These are phyloP conservation scores for Chelonus insularis DNA, from an alignment of 1,140 invertebrate genomes.

Conservation along the genomic window DNA sequence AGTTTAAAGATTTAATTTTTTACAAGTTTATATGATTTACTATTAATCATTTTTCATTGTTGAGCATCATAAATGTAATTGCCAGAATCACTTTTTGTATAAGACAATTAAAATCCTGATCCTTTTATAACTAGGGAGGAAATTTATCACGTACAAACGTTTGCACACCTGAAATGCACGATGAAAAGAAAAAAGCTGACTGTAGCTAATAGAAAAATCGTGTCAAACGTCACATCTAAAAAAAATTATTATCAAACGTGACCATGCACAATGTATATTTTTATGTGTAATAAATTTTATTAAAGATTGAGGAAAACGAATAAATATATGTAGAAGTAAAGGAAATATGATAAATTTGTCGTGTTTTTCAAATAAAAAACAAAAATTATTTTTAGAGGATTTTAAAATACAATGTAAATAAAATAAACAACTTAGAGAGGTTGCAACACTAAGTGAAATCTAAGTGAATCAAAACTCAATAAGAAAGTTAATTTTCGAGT, in stretches of 20 bases:
- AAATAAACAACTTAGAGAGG: neutral
- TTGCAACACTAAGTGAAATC: neutral
- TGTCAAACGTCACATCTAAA: neutral
- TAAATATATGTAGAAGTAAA: too few relatives aligned
- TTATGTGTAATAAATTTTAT: too few relatives aligned
- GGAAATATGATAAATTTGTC: too few relatives aligned
- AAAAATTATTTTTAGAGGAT: too few relatives aligned
- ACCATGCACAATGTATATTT: neutral
- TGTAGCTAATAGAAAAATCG: neutral
- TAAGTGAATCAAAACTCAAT: neutral
- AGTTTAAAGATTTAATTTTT: too few relatives aligned
- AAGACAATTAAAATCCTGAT: too few relatives aligned
- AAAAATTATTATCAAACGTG: neutral
- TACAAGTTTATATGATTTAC: too few relatives aligned
- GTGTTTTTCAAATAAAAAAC: too few relatives aligned
- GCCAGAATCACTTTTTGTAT: too few relatives aligned
- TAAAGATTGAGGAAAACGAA: too few relatives aligned
- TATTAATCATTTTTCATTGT: too few relatives aligned
- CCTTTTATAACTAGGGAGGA: neutral
- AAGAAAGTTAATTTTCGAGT: neutral
- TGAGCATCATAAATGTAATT: too few relatives aligned
- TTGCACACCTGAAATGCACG: neutral
- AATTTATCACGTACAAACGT: neutral
- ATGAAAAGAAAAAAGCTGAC: neutral
- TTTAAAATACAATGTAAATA: neutral